Percentiles rank a stretch among this genome's conserved stretches.
Conservation (phyloP, 2,113 vertebrate genomes). For the Xiphophorus maculatus region DNA sequence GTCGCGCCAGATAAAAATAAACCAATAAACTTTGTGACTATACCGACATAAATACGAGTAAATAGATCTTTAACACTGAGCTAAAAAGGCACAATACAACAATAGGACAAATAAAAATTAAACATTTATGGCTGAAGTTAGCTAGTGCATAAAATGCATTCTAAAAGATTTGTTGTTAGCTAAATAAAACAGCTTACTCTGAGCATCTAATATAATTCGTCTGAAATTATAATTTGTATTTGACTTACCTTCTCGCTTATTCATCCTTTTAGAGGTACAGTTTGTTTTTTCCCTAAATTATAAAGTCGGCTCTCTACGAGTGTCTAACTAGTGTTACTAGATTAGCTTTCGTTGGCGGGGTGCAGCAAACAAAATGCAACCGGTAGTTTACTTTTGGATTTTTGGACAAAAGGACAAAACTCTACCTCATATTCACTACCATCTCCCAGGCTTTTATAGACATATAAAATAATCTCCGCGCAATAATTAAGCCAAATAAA, state of each 20-base stretch:
- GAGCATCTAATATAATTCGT: background rate
- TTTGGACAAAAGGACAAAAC: background rate
- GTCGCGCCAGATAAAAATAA: too few species aligned
- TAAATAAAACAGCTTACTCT: background rate
- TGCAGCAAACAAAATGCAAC: background rate
- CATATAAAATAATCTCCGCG: background rate
- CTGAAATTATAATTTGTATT: background rate
- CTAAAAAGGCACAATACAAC: too few species aligned
- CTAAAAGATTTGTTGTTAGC: background rate
- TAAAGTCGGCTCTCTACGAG: background rate
- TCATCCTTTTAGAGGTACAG: constrained; percentile 60
- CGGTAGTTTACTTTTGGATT: background rate
- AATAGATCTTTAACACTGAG: too few species aligned
- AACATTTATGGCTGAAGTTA: background rate
- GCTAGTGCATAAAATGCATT: background rate
- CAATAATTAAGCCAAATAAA: background rate
- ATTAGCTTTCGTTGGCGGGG: background rate
- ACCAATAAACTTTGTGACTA: too few species aligned
- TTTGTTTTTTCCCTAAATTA: background rate
- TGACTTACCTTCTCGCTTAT: constrained; percentile 71
- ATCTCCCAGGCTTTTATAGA: background rate
- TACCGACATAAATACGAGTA: too few species aligned
- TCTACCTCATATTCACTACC: background rate
- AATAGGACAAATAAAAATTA: background rate
- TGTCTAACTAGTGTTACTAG: background rate